Conservation (phyloP, 2,888 invertebrate species). For the Andrena haemorrhoa region DNA sequence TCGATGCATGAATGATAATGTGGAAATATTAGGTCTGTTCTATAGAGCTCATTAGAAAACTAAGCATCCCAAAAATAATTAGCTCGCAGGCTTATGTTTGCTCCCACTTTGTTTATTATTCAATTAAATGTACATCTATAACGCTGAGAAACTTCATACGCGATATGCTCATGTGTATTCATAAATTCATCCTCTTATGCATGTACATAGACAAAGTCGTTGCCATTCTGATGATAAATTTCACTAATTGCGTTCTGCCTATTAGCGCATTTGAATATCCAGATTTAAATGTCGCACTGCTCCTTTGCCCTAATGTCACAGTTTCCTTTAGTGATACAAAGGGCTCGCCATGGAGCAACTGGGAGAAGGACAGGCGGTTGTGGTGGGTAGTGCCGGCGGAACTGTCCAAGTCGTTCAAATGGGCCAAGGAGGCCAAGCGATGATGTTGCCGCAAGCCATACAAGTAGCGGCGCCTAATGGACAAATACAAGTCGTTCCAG, state of each 20-base stretch:
- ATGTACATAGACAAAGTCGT: not conserved
- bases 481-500: slow-evolving; percentile 91
- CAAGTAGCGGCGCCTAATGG: slow-evolving; percentile 88
- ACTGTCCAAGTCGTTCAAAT: slow-evolving; percentile 83
- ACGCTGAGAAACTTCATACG: not conserved
- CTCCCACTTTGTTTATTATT: not conserved
- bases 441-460: slow-evolving; percentile 86
- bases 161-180: not conserved
- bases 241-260: not conserved
- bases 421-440: slow-evolving; percentile 88
- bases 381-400: slow-evolving; percentile 82
- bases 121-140: not conserved
- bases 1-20: no score
- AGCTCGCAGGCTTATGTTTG: not conserved
- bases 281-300: not conserved
- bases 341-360: slow-evolving; percentile 79
- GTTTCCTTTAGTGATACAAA: slow-evolving; percentile 34
- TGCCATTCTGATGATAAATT: not conserved
- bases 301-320: not conserved
- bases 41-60: no score
- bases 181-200: slow-evolving; percentile 17
- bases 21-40: no score
- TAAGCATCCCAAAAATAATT: no score
- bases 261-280: not conserved
- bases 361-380: slow-evolving; percentile 82